These are phyloP conservation scores for Takifugu ocellatus DNA, from an alignment of 2,797 vertebrate genomes.

Conservation along the genomic window DNA sequence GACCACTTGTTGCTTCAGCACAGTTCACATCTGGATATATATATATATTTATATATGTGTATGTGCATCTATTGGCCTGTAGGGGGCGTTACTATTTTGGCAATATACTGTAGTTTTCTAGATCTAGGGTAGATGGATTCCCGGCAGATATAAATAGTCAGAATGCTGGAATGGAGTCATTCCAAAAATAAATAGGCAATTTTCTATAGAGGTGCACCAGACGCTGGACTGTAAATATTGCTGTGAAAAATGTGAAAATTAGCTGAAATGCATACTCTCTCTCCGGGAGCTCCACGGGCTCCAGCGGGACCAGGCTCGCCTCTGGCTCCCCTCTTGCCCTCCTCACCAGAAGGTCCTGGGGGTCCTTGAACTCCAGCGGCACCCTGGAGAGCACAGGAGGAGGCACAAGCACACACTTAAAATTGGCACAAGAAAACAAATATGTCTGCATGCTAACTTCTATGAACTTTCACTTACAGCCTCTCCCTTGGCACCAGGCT, in stretches of 20 bases:
- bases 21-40: too few species aligned
- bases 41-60: not conserved
- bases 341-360: conserved; percentile 88
- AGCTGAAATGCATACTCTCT: conserved; percentile 80
- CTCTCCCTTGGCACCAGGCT: conserved; percentile 91
- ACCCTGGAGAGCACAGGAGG: conserved; percentile 75
- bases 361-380: conserved; percentile 84
- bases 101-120: not conserved
- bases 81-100: not conserved
- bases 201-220: too few species aligned
- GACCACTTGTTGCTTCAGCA: too few species aligned
- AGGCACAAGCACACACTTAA: not conserved
- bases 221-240: too few species aligned
- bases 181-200: too few species aligned
- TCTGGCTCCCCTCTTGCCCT: conserved; percentile 94
- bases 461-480: conserved; percentile 76
- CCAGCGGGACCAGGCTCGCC: conserved; percentile 88
- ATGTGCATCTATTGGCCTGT: not conserved
- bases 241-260: too few species aligned
- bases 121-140: too few species aligned
- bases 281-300: conserved; percentile 84
- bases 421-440: conserved; percentile 1
- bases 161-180: too few species aligned
- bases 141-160: too few species aligned
- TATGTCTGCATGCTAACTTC: not conserved